These are phyloP conservation scores for Chalcosyrphus nemorum DNA, from an alignment of 2,888 invertebrate species.

Conservation along the genomic window DNA sequence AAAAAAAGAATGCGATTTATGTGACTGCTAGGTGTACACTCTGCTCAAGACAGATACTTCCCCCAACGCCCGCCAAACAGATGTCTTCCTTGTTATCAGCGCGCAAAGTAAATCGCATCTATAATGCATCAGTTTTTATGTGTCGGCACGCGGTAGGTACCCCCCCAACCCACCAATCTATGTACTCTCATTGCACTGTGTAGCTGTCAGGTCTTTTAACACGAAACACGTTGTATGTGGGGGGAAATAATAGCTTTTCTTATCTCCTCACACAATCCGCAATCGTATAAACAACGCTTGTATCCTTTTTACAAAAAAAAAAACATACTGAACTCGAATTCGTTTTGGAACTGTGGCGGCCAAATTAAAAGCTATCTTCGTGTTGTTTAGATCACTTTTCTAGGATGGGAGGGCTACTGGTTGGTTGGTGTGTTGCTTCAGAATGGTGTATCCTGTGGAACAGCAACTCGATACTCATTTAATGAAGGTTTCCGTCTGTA, in stretches of 20 bases:
- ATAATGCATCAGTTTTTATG: constrained; percentile 24
- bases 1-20: constrained; percentile 1
- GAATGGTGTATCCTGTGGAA: not conserved
- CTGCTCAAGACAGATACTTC: constrained; percentile 1
- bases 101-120: constrained; percentile 27
- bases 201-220: not conserved
- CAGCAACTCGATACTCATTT: constrained; percentile 19
- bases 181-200: not conserved
- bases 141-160: not conserved
- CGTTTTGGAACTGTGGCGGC: constrained; percentile 19
- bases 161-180: not conserved
- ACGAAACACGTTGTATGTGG: not conserved
- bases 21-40: not conserved
- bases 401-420: not conserved
- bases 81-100: constrained; percentile 1
- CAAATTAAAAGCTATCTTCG: constrained; percentile 21
- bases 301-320: not conserved
- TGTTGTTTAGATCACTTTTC: not conserved
- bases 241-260: constrained; percentile 35
- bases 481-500: constrained; percentile 16
- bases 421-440: not conserved
- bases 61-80: not conserved
- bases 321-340: not conserved
- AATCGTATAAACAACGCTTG: constrained; percentile 17
- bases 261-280: constrained; percentile 17